Evolutionary conservation across 1,140 invertebrate genomes (phyloP).

Genomic region (Cheumatopsyche charites): DNA sequence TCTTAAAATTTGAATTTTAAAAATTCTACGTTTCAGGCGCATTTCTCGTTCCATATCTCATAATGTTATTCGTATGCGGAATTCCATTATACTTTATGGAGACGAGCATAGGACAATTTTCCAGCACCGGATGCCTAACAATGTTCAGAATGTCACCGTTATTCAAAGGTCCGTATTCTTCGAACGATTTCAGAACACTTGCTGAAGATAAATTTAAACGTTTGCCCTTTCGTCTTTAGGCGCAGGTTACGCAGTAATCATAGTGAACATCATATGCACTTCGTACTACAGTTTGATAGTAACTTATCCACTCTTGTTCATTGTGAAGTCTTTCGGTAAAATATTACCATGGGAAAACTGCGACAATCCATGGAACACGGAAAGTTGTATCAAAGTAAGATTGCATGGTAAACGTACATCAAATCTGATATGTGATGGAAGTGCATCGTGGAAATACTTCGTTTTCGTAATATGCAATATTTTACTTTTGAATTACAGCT

Average conservation of each 20-base stretch:
- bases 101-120: conserved; percentile 84
- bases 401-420: conserved; percentile 6
- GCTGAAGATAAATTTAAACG: conserved; percentile 13
- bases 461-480: background rate
- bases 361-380: conserved; percentile 87
- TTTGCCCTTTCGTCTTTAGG: conserved; percentile 64
- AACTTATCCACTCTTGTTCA: conserved; percentile 88
- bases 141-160: conserved; percentile 76
- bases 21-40: conserved; percentile 65
- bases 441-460: background rate
- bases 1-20: background rate
- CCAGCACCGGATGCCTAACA: conserved; percentile 80
- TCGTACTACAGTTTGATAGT: conserved; percentile 95
- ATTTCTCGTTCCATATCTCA: conserved; percentile 76
- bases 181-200: background rate
- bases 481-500: conserved; percentile 47
- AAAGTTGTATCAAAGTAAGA: conserved; percentile 68
- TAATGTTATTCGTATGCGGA: conserved; percentile 79
- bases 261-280: conserved; percentile 88
- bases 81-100: conserved; percentile 91
- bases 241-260: conserved; percentile 79
- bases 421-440: background rate
- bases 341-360: conserved; percentile 88
- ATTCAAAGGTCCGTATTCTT: conserved; percentile 78
- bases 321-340: conserved; percentile 69